These are phyloP conservation scores for Chlorocebus sabaeus DNA, from an alignment of 2,113 vertebrate genomes.

Conservation along the genomic window DNA sequence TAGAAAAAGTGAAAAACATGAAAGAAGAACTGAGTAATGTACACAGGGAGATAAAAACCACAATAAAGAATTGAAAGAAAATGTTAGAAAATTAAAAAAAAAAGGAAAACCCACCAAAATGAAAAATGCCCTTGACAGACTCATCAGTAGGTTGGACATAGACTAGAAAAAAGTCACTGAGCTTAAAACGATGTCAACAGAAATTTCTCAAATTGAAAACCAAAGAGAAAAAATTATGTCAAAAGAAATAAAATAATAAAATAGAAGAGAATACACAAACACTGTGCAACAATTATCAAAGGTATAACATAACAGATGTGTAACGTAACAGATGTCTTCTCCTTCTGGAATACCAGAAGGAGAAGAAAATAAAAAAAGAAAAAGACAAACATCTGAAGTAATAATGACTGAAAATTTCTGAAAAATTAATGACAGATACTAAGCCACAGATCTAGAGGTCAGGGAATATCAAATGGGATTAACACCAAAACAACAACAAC, in stretches of 20 bases:
- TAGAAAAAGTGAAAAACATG: background rate
- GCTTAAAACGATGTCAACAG: background rate
- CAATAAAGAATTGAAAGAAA: background rate
- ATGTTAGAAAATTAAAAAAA: no score
- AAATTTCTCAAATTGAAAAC: background rate
- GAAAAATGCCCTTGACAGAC: no score
- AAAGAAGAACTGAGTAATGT: no score
- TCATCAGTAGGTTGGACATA: background rate
- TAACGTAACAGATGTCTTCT: background rate
- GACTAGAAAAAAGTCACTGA: background rate
- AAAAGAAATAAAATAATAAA: background rate
- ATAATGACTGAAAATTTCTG: background rate
- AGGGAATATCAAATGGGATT: background rate
- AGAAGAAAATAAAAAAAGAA: background rate
- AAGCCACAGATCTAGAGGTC: background rate
- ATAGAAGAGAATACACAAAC: background rate
- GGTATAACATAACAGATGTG: background rate
- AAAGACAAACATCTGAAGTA: background rate
- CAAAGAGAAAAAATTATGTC: background rate
- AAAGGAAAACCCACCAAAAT: background rate
- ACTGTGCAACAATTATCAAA: background rate
- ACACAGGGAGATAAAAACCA: background rate
- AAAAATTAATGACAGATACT: background rate
- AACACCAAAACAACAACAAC: background rate
- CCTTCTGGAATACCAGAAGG: background rate